Conservation (phyloP, 2,888 invertebrate genomes). For the Hirtodrosophila alboralis region DNA sequence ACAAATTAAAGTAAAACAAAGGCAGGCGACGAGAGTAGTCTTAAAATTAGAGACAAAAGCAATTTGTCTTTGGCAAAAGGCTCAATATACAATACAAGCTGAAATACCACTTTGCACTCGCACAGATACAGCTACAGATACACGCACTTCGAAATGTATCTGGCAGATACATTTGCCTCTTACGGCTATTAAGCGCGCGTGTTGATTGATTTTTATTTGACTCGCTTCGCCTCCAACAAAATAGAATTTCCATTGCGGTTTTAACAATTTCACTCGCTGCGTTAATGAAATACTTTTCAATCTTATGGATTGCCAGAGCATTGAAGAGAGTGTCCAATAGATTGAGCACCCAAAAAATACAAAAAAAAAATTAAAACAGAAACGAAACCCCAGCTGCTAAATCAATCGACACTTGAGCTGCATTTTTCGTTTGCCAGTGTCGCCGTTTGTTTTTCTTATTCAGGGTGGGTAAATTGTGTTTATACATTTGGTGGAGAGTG, state of each 20-base stretch:
- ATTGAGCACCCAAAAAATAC: slow-evolving; percentile 7
- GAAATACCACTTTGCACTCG: too few species aligned
- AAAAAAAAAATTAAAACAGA: too few species aligned
- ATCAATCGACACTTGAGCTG: slow-evolving; percentile 70
- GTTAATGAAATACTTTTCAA: slow-evolving; percentile 18
- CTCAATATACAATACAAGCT: slow-evolving; percentile 31
- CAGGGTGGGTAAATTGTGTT: slow-evolving; percentile 51
- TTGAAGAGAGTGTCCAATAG: slow-evolving; percentile 6
- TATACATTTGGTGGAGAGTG: too few species aligned
- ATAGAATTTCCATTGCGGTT: slow-evolving; percentile 46
- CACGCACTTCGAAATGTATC: slow-evolving; percentile 59
- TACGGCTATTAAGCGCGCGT: slow-evolving; percentile 66
- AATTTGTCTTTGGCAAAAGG: slow-evolving; percentile 77
- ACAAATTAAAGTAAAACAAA: slow-evolving; percentile 64
- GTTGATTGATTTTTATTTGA: slow-evolving; percentile 75
- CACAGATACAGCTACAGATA: slow-evolving; percentile 11
- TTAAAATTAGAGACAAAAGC: slow-evolving; percentile 74
- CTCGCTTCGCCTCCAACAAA: slow-evolving; percentile 35
- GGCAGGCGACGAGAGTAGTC: slow-evolving; percentile 47
- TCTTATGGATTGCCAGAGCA: slow-evolving; percentile 1
- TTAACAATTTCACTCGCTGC: slow-evolving; percentile 16
- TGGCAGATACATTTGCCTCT: slow-evolving; percentile 71
- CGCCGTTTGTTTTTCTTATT: slow-evolving; percentile 25
- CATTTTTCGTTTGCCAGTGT: slow-evolving; percentile 9
- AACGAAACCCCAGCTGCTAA: slow-evolving; percentile 60